A percentile compares a stretch with the other conserved stretches of the same genome.
Conservation (phyloP, 2,888 invertebrate genomes). For the Cephus runcator region DNA sequence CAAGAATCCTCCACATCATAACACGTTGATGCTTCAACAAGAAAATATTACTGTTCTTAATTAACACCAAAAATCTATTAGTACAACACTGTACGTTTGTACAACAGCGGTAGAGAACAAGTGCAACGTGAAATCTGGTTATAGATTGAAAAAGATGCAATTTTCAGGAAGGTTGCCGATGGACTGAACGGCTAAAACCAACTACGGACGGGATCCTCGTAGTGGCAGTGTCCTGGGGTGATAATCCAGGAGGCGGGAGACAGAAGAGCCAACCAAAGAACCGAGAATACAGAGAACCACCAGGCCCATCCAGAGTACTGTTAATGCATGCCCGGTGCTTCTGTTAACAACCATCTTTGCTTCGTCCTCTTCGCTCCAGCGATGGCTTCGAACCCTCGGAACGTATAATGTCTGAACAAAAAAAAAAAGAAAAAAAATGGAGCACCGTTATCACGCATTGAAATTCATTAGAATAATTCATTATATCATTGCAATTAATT, state of each 20-base stretch:
- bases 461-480: not conserved
- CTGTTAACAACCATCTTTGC: constrained; percentile 59
- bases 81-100: not conserved
- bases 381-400: constrained; percentile 38
- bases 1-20: constrained; percentile 56
- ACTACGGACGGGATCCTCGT: constrained; percentile 40
- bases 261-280: constrained; percentile 11
- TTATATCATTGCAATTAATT: not conserved
- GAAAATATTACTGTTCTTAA: constrained; percentile 8
- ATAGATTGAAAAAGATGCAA: constrained; percentile 37
- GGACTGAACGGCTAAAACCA: constrained; percentile 49
- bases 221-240: constrained; percentile 20
- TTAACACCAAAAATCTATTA: not conserved
- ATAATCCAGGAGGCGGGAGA: constrained; percentile 24
- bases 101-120: not conserved
- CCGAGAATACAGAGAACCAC: constrained; percentile 35
- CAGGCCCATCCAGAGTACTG: constrained; percentile 58
- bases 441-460: not conserved
- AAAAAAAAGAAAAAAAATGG: not conserved
- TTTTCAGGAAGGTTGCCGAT: constrained; percentile 54
- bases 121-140: not conserved
- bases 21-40: constrained; percentile 25
- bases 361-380: constrained; percentile 23
- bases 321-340: constrained; percentile 64
- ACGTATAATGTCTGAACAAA: not conserved